These are phyloP conservation scores for Heliothis virescens DNA, from an alignment of 1,140 invertebrate species.

Conservation along the genomic window DNA sequence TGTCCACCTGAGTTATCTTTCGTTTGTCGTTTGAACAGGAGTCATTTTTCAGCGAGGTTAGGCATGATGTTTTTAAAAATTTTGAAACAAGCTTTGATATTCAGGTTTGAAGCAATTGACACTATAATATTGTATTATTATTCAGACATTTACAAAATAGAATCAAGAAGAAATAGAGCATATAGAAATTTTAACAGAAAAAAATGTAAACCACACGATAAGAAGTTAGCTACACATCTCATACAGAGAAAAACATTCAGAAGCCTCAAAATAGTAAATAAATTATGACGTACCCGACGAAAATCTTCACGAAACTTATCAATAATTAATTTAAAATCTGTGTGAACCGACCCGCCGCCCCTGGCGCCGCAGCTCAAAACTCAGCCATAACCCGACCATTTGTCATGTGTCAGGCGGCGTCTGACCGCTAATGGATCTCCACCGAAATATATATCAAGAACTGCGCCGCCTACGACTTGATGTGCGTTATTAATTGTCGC, in stretches of 20 bases:
- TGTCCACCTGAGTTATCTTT: conserved; percentile 28
- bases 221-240: no score
- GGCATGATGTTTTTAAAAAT: not conserved
- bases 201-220: not conserved
- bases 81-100: no score
- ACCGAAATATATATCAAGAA: conserved; percentile 43
- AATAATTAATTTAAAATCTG: not conserved
- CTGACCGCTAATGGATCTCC: conserved; percentile 52
- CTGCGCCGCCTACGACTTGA: conserved; percentile 22
- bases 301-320: no score
- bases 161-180: no score
- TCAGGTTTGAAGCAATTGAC: no score
- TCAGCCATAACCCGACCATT: conserved; percentile 49
- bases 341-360: not conserved
- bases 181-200: no score
- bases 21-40: conserved; percentile 16
- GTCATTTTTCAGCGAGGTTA: not conserved
- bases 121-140: no score
- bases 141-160: no score
- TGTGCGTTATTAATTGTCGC: conserved; percentile 42
- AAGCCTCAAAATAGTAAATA: not conserved
- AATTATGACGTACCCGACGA: no score
- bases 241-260: no score
- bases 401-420: conserved; percentile 53
- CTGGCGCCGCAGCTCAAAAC: conserved; percentile 3